Conservation (phyloP, 2,797 vertebrate species). For the Gambelia wislizenii region DNA sequence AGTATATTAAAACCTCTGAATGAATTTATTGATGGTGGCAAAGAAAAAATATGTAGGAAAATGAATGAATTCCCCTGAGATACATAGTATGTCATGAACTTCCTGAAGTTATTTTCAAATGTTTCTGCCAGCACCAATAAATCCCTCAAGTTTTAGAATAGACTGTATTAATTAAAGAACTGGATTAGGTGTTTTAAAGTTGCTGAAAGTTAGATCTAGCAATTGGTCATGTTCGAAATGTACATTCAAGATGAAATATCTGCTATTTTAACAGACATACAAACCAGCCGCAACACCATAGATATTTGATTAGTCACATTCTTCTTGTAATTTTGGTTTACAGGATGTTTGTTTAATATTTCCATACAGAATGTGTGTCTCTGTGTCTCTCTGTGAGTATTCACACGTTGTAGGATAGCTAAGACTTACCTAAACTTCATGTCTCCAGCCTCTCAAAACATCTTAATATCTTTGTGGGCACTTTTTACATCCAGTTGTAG, state of each 20-base stretch:
- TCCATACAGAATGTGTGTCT: neutral
- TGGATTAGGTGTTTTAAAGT: slow-evolving; percentile 66
- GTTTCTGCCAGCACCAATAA: slow-evolving; percentile 76
- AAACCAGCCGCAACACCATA: slow-evolving; percentile 3
- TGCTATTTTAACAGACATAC: slow-evolving; percentile 52
- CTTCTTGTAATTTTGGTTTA: slow-evolving; percentile 68
- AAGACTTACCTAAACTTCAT: neutral
- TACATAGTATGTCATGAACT: slow-evolving; percentile 70
- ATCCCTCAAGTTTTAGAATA: slow-evolving; percentile 72
- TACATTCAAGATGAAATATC: slow-evolving; percentile 50
- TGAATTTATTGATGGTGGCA: slow-evolving; percentile 76
- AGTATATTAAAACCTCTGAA: slow-evolving; percentile 68
- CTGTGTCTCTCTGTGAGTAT: neutral
- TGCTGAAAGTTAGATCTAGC: slow-evolving; percentile 70
- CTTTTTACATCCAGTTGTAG: neutral
- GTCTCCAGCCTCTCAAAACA: neutral
- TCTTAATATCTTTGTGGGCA: neutral
- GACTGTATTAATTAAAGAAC: slow-evolving; percentile 74
- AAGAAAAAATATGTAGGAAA: slow-evolving; percentile 37
- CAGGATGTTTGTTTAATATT: slow-evolving; percentile 62
- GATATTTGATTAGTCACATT: slow-evolving; percentile 68
- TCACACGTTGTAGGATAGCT: neutral
- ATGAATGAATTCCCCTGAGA: slow-evolving; percentile 70
- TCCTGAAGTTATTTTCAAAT: slow-evolving; percentile 75
- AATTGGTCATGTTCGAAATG: slow-evolving; percentile 55